A percentile compares a stretch with the other conserved stretches of the same genome.
These are phyloP conservation scores for Zele albiditarsus DNA, from an alignment of 2,888 invertebrate species.

Conservation along the genomic window DNA sequence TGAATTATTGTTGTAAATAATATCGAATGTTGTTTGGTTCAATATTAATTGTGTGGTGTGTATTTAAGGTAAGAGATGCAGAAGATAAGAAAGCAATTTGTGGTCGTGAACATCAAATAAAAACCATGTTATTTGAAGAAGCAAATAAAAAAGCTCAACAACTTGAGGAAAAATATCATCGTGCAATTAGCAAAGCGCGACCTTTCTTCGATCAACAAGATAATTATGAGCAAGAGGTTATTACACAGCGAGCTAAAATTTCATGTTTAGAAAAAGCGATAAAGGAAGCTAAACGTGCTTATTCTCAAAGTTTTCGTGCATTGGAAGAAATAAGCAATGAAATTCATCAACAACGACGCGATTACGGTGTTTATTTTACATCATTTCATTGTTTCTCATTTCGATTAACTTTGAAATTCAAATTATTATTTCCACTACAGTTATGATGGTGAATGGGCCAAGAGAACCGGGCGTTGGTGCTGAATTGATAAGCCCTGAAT, in stretches of 20 bases:
- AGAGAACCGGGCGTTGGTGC: constrained; percentile 81
- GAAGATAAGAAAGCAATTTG: constrained; percentile 92
- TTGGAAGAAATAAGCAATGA: constrained; percentile 94
- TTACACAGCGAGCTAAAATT: constrained; percentile 89
- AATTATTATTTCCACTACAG: constrained; percentile 48
- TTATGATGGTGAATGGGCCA: constrained; percentile 74
- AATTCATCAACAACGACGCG: constrained; percentile 83
- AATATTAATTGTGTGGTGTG: constrained; percentile 11
- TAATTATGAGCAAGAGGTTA: constrained; percentile 88
- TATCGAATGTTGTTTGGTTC: constrained; percentile 3
- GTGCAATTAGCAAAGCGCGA: constrained; percentile 89
- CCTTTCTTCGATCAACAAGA: constrained; percentile 94
- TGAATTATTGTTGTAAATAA: not conserved
- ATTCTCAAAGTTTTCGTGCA: constrained; percentile 86
- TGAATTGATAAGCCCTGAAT: constrained; percentile 73
- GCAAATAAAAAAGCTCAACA: constrained; percentile 87
- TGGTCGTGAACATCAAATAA: constrained; percentile 89
- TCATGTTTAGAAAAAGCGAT: constrained; percentile 87
- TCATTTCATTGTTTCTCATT: not conserved
- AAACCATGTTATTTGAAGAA: constrained; percentile 85
- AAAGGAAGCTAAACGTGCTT: constrained; percentile 84
- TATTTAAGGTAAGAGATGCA: constrained; percentile 88
- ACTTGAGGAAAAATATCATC: constrained; percentile 86
- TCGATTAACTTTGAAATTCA: not conserved
- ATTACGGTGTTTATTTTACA: constrained; percentile 73